Base-by-base conservation (phyloP, 2,888 invertebrate species). In the Autographa pulchrina region DNA sequence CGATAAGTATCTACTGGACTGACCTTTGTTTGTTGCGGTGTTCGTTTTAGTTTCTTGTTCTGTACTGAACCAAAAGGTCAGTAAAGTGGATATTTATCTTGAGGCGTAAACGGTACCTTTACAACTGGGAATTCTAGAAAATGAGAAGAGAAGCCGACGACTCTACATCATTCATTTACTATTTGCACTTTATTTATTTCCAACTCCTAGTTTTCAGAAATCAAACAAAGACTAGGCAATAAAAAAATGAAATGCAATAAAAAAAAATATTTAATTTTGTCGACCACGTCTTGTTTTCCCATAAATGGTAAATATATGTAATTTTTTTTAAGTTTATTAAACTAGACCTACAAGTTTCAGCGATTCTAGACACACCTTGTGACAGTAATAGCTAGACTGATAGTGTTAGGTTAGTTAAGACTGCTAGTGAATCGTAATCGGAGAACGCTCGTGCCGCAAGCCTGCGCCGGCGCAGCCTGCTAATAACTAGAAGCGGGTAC, bases 401-500 rank as follows among this genome's bases (percentile, higher is more conserved):
- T 6, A 48, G n/a, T 48, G 48, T 48, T 48, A 48, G 16, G 48
- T 48, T 48, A 48, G 48, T 48, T n/a, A 48, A 48, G 48, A 56
- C 54, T 56, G 25, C 48, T 8, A 9, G 13, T 13, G 54, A 56
- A 56, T 20, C 13, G 20, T 20, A 25, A 20, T 56, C 25, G 20
- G 18, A 56, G 11, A 20, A 25, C 25, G 25, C 54, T 56, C 54
- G 54, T 56, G 20, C 54, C 54, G 54, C 18, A n/a, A n/a, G 18
- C 54, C 54, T 18, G 20, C 54, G 54, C 54, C 9, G 20, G 9
- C 11, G 25, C 54, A 56, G 13, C 54, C 54, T 25, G 54, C 54
- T 56, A 56, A 56, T 56, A 56, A 56, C 54, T 56, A 56, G 54
- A 56, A 20, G 20, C 54, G 54, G 54, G 54, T 56, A 18, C 54